These are phyloP conservation scores for Oscheius sp. DNA, from an alignment of 2,888 invertebrate genomes.

Conservation along the genomic window DNA sequence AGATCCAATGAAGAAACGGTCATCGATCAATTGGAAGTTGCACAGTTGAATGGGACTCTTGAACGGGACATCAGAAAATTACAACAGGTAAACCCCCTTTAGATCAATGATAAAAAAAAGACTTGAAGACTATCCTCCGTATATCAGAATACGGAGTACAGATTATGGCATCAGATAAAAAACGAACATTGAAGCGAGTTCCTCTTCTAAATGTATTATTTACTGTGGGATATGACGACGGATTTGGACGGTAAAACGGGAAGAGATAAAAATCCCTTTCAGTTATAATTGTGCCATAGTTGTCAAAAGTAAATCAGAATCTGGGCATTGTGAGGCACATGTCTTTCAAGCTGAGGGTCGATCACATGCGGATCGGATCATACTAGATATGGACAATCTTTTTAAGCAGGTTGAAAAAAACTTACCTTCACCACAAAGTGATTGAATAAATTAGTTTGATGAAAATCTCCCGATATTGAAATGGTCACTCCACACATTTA, in stretches of 20 bases:
- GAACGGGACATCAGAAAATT: constrained; percentile 24
- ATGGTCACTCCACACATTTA: not conserved
- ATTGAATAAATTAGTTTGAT: constrained; percentile 20
- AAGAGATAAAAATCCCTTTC: not conserved
- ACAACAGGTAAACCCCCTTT: constrained; percentile 5
- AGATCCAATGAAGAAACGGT: constrained; percentile 36
- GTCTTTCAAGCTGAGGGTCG: constrained; percentile 14
- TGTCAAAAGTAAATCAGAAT: not conserved
- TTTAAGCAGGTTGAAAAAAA: constrained; percentile 22
- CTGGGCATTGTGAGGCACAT: constrained; percentile 19
- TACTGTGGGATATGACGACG: constrained; percentile 41
- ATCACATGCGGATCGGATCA: not conserved
- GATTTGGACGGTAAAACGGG: constrained; percentile 41
- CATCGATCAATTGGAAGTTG: constrained; percentile 47
- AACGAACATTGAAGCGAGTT: constrained; percentile 32
- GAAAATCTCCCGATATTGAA: not conserved
- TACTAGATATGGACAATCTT: constrained; percentile 8
- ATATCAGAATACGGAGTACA: constrained; percentile 45
- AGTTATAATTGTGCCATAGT: constrained; percentile 29
- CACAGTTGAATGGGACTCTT: constrained; percentile 43
- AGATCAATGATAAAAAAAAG: not conserved
- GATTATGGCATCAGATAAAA: constrained; percentile 34
- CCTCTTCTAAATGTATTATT: constrained; percentile 43
- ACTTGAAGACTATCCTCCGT: constrained; percentile 37
- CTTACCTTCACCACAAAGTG: constrained; percentile 26